phyloP scores from a whole-genome alignment of 2,113 vertebrate species.

The Rhea pennata region DNA sequence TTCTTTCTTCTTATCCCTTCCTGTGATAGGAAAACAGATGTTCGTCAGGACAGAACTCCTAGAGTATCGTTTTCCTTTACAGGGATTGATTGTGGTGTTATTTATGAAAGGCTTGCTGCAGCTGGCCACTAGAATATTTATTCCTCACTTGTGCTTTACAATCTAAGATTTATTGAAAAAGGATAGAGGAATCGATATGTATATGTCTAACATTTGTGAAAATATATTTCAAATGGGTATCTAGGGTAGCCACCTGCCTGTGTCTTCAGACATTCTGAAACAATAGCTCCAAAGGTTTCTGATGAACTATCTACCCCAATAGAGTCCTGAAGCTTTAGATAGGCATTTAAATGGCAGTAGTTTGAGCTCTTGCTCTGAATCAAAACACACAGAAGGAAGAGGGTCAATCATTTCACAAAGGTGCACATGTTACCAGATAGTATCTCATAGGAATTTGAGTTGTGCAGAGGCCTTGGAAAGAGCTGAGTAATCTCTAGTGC shows the following conservation, averaged over 20 bases:
- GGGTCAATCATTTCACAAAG: neutral
- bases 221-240: neutral
- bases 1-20: neutral
- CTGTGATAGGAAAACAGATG: neutral
- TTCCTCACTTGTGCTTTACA: constrained; percentile 33
- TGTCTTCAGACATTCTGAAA: neutral
- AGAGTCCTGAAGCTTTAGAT: neutral
- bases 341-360: neutral
- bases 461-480: neutral
- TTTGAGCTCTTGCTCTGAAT: neutral
- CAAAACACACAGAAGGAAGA: neutral
- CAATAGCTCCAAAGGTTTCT: neutral
- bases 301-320: neutral
- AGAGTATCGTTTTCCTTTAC: neutral
- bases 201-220: neutral
- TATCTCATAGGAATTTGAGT: neutral
- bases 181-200: neutral
- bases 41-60: neutral
- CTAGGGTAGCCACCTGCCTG: neutral
- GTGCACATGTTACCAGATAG: neutral
- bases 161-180: neutral
- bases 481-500: neutral
- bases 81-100: accelerated
- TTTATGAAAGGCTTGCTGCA: constrained; percentile 30
- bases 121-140: neutral